These are phyloP conservation scores for Oreortyx pictus DNA, from an alignment of 2,797 vertebrate species.

Conservation along the genomic window DNA sequence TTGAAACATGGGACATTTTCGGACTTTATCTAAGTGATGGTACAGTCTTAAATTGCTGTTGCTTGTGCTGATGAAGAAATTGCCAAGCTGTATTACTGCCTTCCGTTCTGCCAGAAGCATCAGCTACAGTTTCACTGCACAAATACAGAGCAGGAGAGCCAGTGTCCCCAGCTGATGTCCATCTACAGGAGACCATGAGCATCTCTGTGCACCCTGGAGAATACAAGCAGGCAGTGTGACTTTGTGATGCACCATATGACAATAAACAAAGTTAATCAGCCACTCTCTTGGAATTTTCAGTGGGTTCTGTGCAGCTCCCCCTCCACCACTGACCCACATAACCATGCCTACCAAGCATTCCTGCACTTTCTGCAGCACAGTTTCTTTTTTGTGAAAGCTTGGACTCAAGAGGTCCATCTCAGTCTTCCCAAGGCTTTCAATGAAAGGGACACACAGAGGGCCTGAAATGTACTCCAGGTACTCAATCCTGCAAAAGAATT, in stretches of 20 bases:
- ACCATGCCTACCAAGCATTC: constrained; percentile 81
- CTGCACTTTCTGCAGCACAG: constrained; percentile 77
- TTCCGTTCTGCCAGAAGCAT: not conserved
- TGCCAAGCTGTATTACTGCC: not conserved
- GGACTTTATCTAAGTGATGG: not conserved
- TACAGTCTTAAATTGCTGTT: not conserved
- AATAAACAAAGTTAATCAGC: not conserved
- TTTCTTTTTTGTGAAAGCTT: constrained; percentile 72
- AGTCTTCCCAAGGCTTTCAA: constrained; percentile 76
- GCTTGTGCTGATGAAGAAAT: not conserved
- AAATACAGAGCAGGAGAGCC: not conserved
- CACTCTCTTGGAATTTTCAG: not conserved
- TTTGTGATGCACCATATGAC: not conserved
- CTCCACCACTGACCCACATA: not conserved
- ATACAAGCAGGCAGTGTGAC: not conserved
- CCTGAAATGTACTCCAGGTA: constrained; percentile 73
- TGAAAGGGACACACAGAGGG: constrained; percentile 74
- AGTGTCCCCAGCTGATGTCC: not conserved
- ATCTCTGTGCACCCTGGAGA: accelerated
- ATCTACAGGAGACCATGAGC: not conserved
- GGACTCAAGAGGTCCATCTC: constrained; percentile 71
- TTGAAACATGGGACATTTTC: not conserved
- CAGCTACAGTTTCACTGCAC: not conserved
- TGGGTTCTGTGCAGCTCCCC: not conserved
- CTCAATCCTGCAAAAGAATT: constrained; percentile 66